A percentile compares a stretch with the other conserved stretches of the same genome.
Conservation (phyloP, 2,797 vertebrate genomes). For the Poecilia wingei region DNA sequence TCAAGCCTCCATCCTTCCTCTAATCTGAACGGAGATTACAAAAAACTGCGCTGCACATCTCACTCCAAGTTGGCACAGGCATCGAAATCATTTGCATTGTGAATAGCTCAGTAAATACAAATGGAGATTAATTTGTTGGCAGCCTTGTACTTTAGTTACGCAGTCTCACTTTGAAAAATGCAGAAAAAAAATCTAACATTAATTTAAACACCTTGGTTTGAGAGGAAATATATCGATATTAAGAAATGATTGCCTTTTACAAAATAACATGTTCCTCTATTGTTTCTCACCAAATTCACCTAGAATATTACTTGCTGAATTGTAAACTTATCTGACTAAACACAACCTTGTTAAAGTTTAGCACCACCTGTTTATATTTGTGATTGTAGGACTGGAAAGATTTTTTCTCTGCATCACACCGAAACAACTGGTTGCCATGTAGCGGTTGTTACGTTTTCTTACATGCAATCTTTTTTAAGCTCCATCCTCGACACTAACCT, state of each 20-base stretch:
- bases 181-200: background rate
- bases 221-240: background rate
- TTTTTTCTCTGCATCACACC: background rate
- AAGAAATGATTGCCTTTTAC: background rate
- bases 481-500: background rate
- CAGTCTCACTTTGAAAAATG: background rate
- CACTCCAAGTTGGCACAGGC: conserved; percentile 72
- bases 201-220: background rate
- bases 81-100: conserved; percentile 75
- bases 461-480: background rate
- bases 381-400: no score
- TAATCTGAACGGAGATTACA: conserved; percentile 80
- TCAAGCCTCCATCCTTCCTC: conserved; percentile 61
- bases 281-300: background rate
- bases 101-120: conserved; percentile 85
- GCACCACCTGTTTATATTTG: background rate
- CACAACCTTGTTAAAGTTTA: background rate
- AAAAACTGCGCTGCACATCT: conserved; percentile 61
- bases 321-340: background rate
- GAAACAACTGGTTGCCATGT: background rate
- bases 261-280: background rate
- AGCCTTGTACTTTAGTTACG: background rate
- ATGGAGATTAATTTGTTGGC: background rate
- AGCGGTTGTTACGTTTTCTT: background rate
- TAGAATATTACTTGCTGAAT: background rate